Conservation (phyloP, 2,888 invertebrate genomes). For the Orgyia antiqua region DNA sequence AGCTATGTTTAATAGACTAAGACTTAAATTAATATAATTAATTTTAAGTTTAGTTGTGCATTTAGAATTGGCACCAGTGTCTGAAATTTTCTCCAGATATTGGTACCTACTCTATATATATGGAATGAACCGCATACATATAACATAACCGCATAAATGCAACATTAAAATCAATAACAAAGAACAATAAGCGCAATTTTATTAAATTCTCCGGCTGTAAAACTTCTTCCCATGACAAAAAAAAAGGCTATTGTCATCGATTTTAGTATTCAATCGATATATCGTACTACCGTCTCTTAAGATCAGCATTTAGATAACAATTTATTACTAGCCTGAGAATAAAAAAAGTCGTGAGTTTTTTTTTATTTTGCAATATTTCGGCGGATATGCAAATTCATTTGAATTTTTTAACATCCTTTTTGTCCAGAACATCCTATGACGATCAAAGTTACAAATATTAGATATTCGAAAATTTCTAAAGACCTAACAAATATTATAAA, state of each 20-base stretch:
- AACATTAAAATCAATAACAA: slow-evolving; percentile 32
- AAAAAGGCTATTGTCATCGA: slow-evolving; percentile 40
- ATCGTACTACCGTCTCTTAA: slow-evolving; percentile 28
- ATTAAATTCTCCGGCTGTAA: slow-evolving; percentile 35
- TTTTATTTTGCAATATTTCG: slow-evolving; percentile 17
- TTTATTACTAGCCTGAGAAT: slow-evolving; percentile 4
- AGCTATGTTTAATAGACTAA: too few relatives aligned
- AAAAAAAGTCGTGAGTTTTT: slow-evolving; percentile 5
- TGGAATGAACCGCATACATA: too few relatives aligned
- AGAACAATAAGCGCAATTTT: slow-evolving; percentile 33
- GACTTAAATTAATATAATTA: too few relatives aligned
- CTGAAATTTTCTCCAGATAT: too few relatives aligned
- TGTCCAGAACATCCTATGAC: slow-evolving; percentile 4
- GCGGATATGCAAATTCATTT: slow-evolving; percentile 35
- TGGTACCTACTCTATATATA: too few relatives aligned
- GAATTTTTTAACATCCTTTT: slow-evolving; percentile 6
- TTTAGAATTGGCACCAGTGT: too few relatives aligned
- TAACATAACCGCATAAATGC: too few relatives aligned
- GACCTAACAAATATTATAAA: too few relatives aligned
- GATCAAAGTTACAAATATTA: too few relatives aligned
- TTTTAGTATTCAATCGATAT: slow-evolving; percentile 50
- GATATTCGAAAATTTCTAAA: too few relatives aligned
- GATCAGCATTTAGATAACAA: slow-evolving; percentile 33
- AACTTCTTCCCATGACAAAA: slow-evolving; percentile 36
- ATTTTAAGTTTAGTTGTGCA: too few relatives aligned